A percentile compares a stretch with the other conserved stretches of the same genome.
phyloP scores from a whole-genome alignment of 2,888 invertebrate species.

The Drosophila trichaetosa region DNA sequence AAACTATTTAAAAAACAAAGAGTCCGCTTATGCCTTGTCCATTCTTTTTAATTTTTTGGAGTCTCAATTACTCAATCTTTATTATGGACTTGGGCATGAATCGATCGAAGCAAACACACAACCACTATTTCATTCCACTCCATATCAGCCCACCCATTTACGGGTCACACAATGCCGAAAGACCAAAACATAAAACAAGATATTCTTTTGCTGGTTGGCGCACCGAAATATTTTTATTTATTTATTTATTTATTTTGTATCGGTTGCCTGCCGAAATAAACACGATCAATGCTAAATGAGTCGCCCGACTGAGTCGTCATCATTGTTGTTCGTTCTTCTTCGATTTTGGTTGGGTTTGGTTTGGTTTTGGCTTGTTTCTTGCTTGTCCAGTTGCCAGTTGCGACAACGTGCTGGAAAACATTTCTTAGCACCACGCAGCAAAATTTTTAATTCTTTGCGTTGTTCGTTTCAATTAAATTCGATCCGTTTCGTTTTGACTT shows the following conservation, averaged over 20 bases:
- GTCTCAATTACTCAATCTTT: slow-evolving; percentile 54
- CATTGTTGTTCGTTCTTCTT: slow-evolving; percentile 45
- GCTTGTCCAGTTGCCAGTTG: slow-evolving; percentile 38
- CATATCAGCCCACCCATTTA: slow-evolving; percentile 61
- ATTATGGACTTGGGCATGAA: slow-evolving; percentile 27
- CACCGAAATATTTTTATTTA: slow-evolving; percentile 41
- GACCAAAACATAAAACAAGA: slow-evolving; percentile 54
- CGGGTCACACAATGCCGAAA: slow-evolving; percentile 64
- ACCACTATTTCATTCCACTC: slow-evolving; percentile 26
- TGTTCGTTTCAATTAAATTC: not conserved
- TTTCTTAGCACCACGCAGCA: slow-evolving; percentile 52
- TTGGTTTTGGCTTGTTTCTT: slow-evolving; percentile 19
- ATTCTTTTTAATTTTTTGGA: slow-evolving; percentile 30
- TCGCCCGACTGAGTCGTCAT: slow-evolving; percentile 22
- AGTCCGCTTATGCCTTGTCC: slow-evolving; percentile 18
- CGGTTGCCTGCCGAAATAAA: slow-evolving; percentile 74
- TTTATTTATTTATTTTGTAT: slow-evolving; percentile 63
- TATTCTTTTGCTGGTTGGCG: slow-evolving; percentile 64
- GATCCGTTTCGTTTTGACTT: slow-evolving; percentile 19
- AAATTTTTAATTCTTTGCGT: not conserved
- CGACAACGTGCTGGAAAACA: slow-evolving; percentile 65
- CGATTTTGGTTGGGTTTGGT: slow-evolving; percentile 20
- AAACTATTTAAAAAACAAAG: not conserved
- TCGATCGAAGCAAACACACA: slow-evolving; percentile 20
- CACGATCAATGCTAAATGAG: slow-evolving; percentile 71